A percentile compares a stretch with the other conserved stretches of the same genome.
phyloP scores from a whole-genome alignment of 2,797 vertebrate genomes.

The Peromyscus attwateri region DNA sequence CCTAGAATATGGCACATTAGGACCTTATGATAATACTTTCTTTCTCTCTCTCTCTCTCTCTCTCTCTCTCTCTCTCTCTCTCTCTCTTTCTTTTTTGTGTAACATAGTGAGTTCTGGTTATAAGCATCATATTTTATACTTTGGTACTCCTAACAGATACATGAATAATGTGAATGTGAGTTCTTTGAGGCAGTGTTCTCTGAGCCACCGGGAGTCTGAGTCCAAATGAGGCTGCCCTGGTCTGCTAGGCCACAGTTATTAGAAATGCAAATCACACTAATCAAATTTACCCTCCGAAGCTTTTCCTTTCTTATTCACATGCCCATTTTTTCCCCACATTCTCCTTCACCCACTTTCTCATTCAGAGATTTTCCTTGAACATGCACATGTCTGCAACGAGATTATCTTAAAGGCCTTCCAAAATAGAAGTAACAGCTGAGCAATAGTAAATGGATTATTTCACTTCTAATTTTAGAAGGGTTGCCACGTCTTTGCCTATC shows the following conservation, averaged over 20 bases:
- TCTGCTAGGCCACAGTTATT: conserved; percentile 1
- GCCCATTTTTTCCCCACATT: background rate
- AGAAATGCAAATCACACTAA: background rate
- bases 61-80: background rate
- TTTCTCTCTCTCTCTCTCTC: background rate
- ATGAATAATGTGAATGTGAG: background rate
- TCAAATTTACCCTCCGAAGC: background rate
- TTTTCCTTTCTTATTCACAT: background rate
- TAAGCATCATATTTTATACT: background rate
- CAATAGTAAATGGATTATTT: conserved; percentile 18
- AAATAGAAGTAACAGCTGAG: conserved; percentile 54
- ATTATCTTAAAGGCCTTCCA: conserved; percentile 43
- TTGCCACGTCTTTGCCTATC: background rate
- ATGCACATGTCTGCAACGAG: conserved; percentile 30
- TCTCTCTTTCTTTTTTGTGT: background rate
- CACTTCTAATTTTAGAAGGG: conserved; percentile 48
- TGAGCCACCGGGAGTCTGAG: background rate
- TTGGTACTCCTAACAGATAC: background rate
- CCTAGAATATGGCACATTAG: background rate
- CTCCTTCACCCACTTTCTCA: conserved; percentile 39
- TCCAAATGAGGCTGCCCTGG: background rate
- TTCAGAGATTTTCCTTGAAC: conserved; percentile 57
- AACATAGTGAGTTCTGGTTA: background rate
- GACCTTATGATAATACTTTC: background rate
- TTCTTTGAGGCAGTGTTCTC: conserved; percentile 31